These are phyloP conservation scores for Pedetes capensis DNA, from an alignment of 2,113 vertebrate species.

Conservation along the genomic window DNA sequence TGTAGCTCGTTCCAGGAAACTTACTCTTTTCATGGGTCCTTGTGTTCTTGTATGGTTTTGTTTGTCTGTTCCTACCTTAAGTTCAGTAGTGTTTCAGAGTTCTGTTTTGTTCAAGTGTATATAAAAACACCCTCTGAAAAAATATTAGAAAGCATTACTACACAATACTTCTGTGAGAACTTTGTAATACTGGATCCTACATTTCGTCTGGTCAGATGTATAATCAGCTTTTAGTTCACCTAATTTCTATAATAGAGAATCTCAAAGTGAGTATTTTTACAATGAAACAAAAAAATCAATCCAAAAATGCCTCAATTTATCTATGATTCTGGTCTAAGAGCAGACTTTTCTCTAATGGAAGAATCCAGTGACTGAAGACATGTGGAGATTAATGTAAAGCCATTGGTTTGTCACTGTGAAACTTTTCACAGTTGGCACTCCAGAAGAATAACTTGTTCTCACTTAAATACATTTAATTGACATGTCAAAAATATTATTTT, in stretches of 20 bases:
- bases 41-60: not conserved
- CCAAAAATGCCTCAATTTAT: not conserved
- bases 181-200: not conserved
- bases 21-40: not conserved
- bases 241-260: slow-evolving; percentile 31
- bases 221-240: not conserved
- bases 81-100: not conserved
- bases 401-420: not conserved
- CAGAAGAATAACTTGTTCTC: not conserved
- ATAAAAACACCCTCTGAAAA: not conserved
- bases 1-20: not conserved
- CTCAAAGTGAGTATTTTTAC: not conserved
- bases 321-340: not conserved
- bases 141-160: not conserved
- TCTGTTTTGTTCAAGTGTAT: not conserved
- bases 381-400: not conserved
- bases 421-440: not conserved
- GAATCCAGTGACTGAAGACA: not conserved
- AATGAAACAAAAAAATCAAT: not conserved
- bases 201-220: not conserved
- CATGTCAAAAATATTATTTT: not conserved
- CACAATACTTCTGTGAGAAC: not conserved
- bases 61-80: not conserved
- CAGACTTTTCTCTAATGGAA: not conserved
- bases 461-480: not conserved